Evolutionary conservation across 2,113 vertebrate species (phyloP), one percentile per base, ranked within the genome.

Genomic region (Barbus barbus): DNA sequence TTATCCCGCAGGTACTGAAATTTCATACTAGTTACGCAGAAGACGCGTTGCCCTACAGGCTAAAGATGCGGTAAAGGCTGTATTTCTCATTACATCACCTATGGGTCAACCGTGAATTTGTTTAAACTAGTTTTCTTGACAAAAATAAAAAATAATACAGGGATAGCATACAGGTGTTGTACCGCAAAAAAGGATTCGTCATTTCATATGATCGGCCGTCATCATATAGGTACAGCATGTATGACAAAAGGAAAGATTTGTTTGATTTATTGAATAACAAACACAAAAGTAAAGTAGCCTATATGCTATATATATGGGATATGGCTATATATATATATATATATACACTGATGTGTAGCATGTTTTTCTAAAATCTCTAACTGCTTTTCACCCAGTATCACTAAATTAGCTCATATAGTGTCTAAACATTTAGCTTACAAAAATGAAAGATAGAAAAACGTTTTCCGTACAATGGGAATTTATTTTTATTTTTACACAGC

Each of bases 251-350:
- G 11, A 71, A 87, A 83, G 28, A 56, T 83, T 71, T 46, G 44
- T 69, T 53, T 63, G 20, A 81, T 89, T 89, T 91, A 94, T 93
- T 84, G 87, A 92, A 94, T 91, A 95, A 93, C 95, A 96, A 95
- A 95, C 94, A 94, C n/a, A 91, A 38, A 44, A 44, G 11, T 44
- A 13, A 44, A 12, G 41, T 12, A 44, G 41, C 41, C 3, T 44
- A 44, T 11, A 11, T 44, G 41, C 41, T 44, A 44, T 44, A 58
- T n/a, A 61, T 24, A 11, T 26, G 9, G 8, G 38, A 1, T 51
- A 5, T 51, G 1, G 20, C 8, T 56, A 22, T 56, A 95, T 96
- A 96, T 41, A 95, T 92, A 91, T 93, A 36, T 4, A 9, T 41
- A 41, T 41, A 94, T 95, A 94, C 94, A 95, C 33, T 41, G 38